Conservation (phyloP, 1,140 invertebrate species). For the Goniozus legneri region DNA sequence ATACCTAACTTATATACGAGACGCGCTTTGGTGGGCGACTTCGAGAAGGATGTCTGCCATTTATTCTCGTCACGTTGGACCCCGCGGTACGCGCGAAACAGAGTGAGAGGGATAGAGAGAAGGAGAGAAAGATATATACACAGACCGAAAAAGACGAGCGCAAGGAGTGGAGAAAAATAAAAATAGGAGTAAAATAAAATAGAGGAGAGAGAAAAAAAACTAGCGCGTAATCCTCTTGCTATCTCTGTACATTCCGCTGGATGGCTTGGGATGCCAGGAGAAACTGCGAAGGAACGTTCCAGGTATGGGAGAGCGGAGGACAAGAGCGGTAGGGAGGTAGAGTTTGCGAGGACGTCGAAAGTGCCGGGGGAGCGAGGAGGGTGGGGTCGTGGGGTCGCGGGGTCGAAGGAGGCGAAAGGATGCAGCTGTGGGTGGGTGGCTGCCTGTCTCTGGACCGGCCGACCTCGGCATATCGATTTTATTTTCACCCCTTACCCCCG, state of each 20-base stretch:
- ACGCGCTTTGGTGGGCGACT: slow-evolving; percentile 4
- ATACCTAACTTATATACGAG: no score
- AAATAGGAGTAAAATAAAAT: slow-evolving; percentile 4
- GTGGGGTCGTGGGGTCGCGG: background rate
- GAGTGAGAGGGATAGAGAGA: background rate
- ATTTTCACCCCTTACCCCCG: slow-evolving; percentile 37
- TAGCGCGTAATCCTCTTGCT: slow-evolving; percentile 40
- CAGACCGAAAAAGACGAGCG: background rate
- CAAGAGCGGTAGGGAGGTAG: slow-evolving; percentile 5
- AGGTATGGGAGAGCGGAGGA: background rate
- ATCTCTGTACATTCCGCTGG: slow-evolving; percentile 43
- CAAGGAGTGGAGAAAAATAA: slow-evolving; percentile 8
- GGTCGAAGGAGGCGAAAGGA: background rate
- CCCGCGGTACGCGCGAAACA: slow-evolving; percentile 4
- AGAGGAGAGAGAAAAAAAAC: slow-evolving; percentile 29
- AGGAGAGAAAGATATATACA: background rate
- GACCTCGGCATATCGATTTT: slow-evolving; percentile 50
- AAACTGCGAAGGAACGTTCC: slow-evolving; percentile 9
- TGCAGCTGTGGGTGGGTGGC: background rate
- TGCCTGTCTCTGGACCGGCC: slow-evolving; percentile 28
- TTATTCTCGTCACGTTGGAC: slow-evolving; percentile 49
- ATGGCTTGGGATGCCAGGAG: slow-evolving; percentile 21
- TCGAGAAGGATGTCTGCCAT: slow-evolving; percentile 34
- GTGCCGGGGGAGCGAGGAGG: slow-evolving; percentile 3
- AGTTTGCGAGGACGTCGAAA: slow-evolving; percentile 14